Conservation (phyloP, 1,140 invertebrate species). For the Microplitis mediator region DNA sequence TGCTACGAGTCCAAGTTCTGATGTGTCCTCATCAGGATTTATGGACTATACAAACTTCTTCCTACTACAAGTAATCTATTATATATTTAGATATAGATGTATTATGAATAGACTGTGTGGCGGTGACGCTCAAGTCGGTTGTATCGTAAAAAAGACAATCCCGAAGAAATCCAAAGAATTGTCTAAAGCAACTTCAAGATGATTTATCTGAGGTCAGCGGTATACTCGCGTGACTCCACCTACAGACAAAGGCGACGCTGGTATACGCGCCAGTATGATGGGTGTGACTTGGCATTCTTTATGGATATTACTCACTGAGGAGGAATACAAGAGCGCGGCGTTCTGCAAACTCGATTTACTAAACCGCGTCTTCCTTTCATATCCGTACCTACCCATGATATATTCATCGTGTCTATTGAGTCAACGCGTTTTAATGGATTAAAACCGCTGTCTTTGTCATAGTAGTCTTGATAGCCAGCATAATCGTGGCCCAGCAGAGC, state of each 20-base stretch:
- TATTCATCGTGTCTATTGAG: too few relatives aligned
- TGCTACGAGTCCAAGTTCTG: neutral
- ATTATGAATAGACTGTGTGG: neutral
- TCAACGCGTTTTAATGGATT: neutral
- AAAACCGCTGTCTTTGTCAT: neutral
- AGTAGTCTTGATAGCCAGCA: neutral
- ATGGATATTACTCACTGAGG: slow-evolving; percentile 8
- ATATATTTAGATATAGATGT: neutral
- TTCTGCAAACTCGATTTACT: too few relatives aligned
- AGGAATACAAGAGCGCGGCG: neutral
- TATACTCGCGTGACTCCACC: slow-evolving; percentile 12
- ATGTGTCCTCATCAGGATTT: neutral
- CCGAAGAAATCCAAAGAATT: neutral
- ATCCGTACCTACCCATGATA: too few relatives aligned
- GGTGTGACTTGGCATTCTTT: slow-evolving; percentile 18
- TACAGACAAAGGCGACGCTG: slow-evolving; percentile 5
- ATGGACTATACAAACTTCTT: neutral
- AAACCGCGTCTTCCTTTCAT: too few relatives aligned
- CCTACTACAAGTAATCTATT: too few relatives aligned
- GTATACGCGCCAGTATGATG: neutral
- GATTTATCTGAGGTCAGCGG: slow-evolving; percentile 27
- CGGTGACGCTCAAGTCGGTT: neutral
- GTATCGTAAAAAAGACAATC: neutral
- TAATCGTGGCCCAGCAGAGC: neutral
- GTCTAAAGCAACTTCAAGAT: slow-evolving; percentile 9